A percentile compares a stretch with the other conserved stretches of the same genome.
These are phyloP conservation scores for Drosophila melanocephala DNA, from an alignment of 2,888 invertebrate genomes.

Conservation along the genomic window DNA sequence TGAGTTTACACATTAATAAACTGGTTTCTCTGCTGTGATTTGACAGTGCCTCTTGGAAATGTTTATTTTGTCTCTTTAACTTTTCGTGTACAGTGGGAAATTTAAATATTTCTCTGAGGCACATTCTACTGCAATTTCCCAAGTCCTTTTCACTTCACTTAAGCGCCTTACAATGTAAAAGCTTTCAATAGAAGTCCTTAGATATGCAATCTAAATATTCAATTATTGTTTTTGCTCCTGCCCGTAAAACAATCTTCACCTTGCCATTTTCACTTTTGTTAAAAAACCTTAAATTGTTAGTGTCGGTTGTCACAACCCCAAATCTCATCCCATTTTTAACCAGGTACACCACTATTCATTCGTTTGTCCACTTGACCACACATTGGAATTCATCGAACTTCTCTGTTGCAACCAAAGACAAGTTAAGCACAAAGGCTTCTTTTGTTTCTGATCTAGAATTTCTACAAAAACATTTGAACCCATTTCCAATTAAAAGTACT, in stretches of 20 bases:
- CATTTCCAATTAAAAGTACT: constrained; percentile 8
- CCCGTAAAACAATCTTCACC: background rate
- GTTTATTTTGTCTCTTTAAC: background rate
- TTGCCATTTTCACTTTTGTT: background rate
- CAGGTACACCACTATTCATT: constrained; percentile 29
- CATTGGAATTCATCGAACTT: constrained; percentile 43
- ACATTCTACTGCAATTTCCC: constrained; percentile 10
- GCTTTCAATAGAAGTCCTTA: constrained; percentile 26
- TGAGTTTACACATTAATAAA: constrained; percentile 5
- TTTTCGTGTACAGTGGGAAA: background rate
- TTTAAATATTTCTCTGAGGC: background rate
- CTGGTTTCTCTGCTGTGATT: constrained; percentile 7
- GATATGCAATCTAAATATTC: constrained; percentile 56
- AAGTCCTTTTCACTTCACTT: constrained; percentile 13
- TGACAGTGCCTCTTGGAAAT: background rate
- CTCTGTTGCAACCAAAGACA: constrained; percentile 1
- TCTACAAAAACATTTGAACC: constrained; percentile 4
- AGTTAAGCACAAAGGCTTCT: constrained; percentile 5
- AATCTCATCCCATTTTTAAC: background rate
- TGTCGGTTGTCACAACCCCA: constrained; percentile 1
- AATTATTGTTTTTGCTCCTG: constrained; percentile 34
- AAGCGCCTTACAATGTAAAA: constrained; percentile 42
- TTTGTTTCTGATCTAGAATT: constrained; percentile 18
- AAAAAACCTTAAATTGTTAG: constrained; percentile 14
- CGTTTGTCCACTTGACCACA: constrained; percentile 32